Base-by-base conservation (phyloP, 2,888 invertebrate genomes). In the Eulithis testata region DNA sequence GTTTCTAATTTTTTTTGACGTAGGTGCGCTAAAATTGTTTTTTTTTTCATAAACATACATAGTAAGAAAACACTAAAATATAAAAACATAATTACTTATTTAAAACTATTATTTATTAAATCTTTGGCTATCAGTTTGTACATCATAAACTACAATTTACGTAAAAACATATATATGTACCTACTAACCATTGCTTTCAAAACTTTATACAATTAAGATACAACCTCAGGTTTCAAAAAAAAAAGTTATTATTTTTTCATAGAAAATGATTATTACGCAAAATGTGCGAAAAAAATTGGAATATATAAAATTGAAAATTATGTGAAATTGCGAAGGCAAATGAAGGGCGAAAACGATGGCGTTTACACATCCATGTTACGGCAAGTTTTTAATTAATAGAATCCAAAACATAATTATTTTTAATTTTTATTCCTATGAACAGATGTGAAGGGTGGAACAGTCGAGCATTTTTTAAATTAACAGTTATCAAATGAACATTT, bases 191-290 rank as follows among this genome's bases (percentile, higher is more conserved):
- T 86, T 86, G 85, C 86, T 76, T 74, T 87, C 81, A 85, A 87
- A 86, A 84, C 78, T 81, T 88, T 89, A 87, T 87, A 88, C 90
- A 90, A 43, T 51, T 88, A 81, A 91, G 86, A 90, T 91, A 93
- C 92, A 93, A 93, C 92, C 92, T 85, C 91, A 88, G 74, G 88
- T 91, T 91, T 85, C 91, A 86, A 83, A 84, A 82, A 87, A 82
- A 86, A 83, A 83, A 83, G 82, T 54, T 6, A 74, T 80, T 21
- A 11, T 12, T 49, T 49, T 9, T 21, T 21, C 1, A 78, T 72
- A 62, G 74, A 78, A 73, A 74, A 37, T 9, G 3, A 8, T 37
- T 47, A 43, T n/a, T 44, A 11, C 11, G 1, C n/a, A 47, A 14
- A 47, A 47, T 14, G 8, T n/a, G 12, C 11, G 49, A 4, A 9